A percentile compares a stretch with the other conserved stretches of the same genome.
phyloP scores from a whole-genome alignment of 92 coral and sea anemone species.

The Umimayanthus kanabou region DNA sequence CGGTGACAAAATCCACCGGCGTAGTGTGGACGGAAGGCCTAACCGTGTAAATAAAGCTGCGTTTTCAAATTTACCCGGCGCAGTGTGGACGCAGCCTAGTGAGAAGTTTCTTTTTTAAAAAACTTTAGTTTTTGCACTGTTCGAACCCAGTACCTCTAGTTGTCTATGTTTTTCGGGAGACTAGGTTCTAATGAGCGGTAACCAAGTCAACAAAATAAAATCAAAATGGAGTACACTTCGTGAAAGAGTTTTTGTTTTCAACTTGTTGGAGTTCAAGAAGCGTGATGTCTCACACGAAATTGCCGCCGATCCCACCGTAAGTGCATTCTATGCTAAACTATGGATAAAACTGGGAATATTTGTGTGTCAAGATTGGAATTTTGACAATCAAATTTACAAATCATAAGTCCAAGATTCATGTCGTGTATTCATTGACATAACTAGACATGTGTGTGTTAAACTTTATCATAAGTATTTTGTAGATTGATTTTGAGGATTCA shows the following conservation, averaged over 20 bases:
- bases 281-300: slow-evolving; percentile 87
- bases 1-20: too few species aligned
- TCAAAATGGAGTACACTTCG: slow-evolving; percentile 14
- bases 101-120: too few species aligned
- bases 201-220: slow-evolving; percentile 42
- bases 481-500: too few species aligned
- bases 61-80: too few species aligned
- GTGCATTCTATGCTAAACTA: slow-evolving; percentile 30
- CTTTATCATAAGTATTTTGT: background rate
- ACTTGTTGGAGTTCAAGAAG: background rate
- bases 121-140: too few species aligned
- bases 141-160: background rate
- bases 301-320: slow-evolving; percentile 99
- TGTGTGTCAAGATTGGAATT: too few species aligned
- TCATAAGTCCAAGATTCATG: too few species aligned
- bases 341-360: background rate
- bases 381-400: background rate
- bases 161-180: background rate
- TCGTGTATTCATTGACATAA: too few species aligned
- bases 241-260: background rate
- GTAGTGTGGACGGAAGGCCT: too few species aligned
- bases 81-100: too few species aligned
- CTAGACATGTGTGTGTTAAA: background rate
- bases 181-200: slow-evolving; percentile 30
- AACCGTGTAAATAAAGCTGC: too few species aligned